Evolutionary conservation across 2,113 vertebrate genomes (phyloP).

Genomic region (Protomyctophum bolini): DNA sequence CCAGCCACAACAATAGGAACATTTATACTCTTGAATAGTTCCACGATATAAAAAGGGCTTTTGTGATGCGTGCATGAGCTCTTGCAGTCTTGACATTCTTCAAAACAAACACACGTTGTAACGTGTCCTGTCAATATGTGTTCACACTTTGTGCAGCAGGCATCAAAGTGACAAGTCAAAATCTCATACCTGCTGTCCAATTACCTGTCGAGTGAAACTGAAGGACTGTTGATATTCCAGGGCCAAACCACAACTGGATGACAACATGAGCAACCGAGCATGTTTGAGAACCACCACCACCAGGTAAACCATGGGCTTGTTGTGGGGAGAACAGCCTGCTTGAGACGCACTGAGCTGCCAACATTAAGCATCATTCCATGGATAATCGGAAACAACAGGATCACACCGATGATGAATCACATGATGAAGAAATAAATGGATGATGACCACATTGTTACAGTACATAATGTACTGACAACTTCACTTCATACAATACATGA

Average conservation of each 20-base stretch:
- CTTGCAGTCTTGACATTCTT: conserved; percentile 40
- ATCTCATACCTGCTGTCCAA: conserved; percentile 34
- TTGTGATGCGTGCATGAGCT: conserved; percentile 23
- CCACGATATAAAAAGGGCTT: conserved; percentile 47
- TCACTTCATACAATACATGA: too few relatives aligned
- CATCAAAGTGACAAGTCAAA: conserved; percentile 51
- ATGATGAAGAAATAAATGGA: too few relatives aligned
- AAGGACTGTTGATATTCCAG: conserved; percentile 50
- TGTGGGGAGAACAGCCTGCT: conserved; percentile 20
- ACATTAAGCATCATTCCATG: neutral
- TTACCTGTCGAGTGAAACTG: conserved; percentile 57
- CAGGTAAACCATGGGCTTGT: conserved; percentile 45
- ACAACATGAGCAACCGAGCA: conserved; percentile 25
- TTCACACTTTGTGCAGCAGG: conserved; percentile 30
- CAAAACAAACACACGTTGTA: conserved; percentile 59
- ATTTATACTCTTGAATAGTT: conserved; percentile 26
- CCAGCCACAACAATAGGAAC: conserved; percentile 36
- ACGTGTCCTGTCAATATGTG: conserved; percentile 44
- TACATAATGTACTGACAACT: too few relatives aligned
- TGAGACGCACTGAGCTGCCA: conserved; percentile 22
- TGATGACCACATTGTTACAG: too few relatives aligned
- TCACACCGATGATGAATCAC: too few relatives aligned
- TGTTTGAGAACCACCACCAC: conserved; percentile 37
- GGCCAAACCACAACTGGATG: conserved; percentile 54
- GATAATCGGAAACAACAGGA: too few relatives aligned